Evolutionary conservation across 2,797 vertebrate genomes (phyloP).

Genomic region (Lindbergichthys nudifrons): DNA sequence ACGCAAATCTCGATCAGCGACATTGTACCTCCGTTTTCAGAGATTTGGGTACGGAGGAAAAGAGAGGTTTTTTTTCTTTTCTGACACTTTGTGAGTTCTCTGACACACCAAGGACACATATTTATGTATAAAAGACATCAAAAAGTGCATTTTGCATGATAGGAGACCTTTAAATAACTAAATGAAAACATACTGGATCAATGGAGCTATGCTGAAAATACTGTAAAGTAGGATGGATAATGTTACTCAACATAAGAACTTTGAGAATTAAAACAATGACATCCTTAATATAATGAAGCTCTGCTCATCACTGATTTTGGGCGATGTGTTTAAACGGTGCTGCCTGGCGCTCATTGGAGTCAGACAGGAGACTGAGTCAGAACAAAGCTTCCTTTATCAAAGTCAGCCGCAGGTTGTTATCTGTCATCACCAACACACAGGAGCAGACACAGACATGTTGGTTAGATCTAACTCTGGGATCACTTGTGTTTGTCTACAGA

Average conservation of each 20-base stretch:
- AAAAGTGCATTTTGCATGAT: too few species aligned
- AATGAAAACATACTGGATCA: neutral
- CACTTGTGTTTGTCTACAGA: neutral
- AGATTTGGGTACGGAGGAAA: too few species aligned
- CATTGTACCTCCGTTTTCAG: too few species aligned
- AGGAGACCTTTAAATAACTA: too few species aligned
- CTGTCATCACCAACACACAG: neutral
- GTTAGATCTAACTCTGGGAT: neutral
- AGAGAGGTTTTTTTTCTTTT: too few species aligned
- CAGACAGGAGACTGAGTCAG: neutral
- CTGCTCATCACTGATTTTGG: neutral
- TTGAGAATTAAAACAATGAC: neutral
- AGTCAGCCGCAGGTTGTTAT: conserved; percentile 1
- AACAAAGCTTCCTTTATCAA: conserved; percentile 16
- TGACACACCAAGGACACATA: too few species aligned
- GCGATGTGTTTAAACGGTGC: neutral
- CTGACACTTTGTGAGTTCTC: too few species aligned
- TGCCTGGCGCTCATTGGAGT: neutral
- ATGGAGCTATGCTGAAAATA: neutral
- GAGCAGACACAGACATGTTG: neutral
- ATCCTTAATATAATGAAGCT: neutral
- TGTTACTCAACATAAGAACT: neutral
- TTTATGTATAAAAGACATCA: too few species aligned
- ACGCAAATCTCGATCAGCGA: too few species aligned
- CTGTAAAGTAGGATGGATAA: neutral